These are phyloP conservation scores for Drosophila sulfurigaster DNA, from an alignment of 1,140 invertebrate genomes.

Conservation along the genomic window DNA sequence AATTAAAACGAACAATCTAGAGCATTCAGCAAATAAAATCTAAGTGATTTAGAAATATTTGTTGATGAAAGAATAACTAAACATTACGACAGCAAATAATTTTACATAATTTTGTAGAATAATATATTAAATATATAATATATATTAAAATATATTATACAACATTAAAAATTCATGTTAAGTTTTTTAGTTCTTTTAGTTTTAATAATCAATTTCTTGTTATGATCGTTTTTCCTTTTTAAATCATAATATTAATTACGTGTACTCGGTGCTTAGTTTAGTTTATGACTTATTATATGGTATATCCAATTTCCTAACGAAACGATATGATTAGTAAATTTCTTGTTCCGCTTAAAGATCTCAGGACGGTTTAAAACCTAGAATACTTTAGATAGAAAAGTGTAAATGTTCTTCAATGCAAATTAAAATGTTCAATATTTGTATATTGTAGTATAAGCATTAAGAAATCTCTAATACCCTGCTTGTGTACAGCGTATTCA, in stretches of 20 bases:
- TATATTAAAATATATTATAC: no score
- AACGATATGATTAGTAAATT: no score
- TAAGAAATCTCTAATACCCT: neutral
- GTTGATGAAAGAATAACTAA: neutral
- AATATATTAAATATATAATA: neutral
- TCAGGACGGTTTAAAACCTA: neutral
- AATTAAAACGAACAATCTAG: constrained; percentile 21
- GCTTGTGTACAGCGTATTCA: constrained; percentile 11
- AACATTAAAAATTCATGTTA: no score
- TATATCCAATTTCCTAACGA: no score
- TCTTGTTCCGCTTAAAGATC: neutral
- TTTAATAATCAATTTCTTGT: no score
- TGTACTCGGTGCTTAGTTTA: no score
- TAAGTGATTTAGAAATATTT: constrained; percentile 3
- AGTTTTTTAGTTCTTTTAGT: no score
- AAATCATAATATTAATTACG: no score
- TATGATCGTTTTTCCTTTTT: no score
- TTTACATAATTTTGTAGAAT: neutral
- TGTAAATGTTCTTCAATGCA: neutral
- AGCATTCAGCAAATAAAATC: constrained; percentile 20
- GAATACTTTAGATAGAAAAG: neutral
- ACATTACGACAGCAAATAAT: neutral
- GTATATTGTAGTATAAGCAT: no score
- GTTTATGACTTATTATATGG: no score
- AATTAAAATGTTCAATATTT: neutral